Percentiles rank a stretch among this genome's conserved stretches.
phyloP scores from a whole-genome alignment of 1,140 invertebrate genomes.

The Choristoneura fumiferana region DNA sequence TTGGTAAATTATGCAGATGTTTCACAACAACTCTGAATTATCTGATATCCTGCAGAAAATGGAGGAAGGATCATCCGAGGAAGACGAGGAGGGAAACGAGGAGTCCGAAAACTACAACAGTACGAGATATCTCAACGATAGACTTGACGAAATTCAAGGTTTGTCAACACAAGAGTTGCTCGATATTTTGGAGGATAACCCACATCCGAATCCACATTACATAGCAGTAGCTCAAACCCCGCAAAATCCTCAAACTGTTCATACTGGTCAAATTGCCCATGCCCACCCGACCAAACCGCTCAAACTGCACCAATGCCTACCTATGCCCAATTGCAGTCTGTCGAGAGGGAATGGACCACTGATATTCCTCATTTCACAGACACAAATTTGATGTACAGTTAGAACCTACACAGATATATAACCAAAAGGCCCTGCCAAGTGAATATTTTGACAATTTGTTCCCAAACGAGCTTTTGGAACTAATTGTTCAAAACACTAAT shows the following conservation, averaged over 20 bases:
- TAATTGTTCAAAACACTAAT: conserved; percentile 23
- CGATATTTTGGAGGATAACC: neutral
- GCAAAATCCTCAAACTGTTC: neutral
- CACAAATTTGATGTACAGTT: neutral
- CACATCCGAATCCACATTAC: neutral
- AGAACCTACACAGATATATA: conserved; percentile 24
- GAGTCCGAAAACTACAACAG: neutral
- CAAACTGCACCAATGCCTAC: conserved; percentile 17
- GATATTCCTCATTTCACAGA: conserved; percentile 15
- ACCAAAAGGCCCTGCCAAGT: conserved; percentile 19
- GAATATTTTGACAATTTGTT: conserved; percentile 27
- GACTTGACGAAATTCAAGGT: neutral
- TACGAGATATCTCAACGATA: conserved; percentile 2
- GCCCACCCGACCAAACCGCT: neutral
- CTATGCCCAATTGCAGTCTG: conserved; percentile 20
- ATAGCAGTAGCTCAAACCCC: neutral
- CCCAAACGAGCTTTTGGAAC: conserved; percentile 23
- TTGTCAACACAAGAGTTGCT: neutral
- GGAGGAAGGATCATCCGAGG: neutral
- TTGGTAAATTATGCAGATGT: neutral
- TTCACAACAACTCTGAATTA: neutral
- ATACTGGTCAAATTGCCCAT: neutral
- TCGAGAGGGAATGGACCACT: conserved; percentile 21
- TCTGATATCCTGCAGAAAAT: neutral
- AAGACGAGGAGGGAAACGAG: too few species aligned